Conservation (phyloP, 2,888 invertebrate genomes). For the Thyatira batis region DNA sequence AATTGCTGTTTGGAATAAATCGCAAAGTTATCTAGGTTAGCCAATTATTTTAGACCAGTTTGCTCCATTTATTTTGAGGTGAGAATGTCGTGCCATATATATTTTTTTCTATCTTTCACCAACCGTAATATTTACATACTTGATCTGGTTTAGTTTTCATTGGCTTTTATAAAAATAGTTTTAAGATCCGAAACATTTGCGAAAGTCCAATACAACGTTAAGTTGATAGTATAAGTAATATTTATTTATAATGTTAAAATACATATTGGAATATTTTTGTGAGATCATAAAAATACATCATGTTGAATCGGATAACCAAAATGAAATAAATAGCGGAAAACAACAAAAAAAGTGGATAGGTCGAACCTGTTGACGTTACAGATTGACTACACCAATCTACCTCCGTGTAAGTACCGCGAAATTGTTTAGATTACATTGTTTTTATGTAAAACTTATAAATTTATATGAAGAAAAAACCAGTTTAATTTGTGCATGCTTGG, state of each 20-base stretch:
- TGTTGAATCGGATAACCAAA: no score
- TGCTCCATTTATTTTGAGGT: not conserved
- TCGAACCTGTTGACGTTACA: not conserved
- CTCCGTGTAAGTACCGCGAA: constrained; percentile 28
- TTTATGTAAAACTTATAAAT: constrained; percentile 73
- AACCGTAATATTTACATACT: not conserved
- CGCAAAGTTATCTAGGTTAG: not conserved
- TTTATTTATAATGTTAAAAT: no score
- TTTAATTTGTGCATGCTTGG: constrained; percentile 81
- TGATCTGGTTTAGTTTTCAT: not conserved
- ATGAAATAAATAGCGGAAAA: no score
- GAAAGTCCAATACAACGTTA: no score
- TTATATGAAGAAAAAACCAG: constrained; percentile 74
- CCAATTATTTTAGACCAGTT: not conserved
- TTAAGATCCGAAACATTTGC: no score
- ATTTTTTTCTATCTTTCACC: not conserved
- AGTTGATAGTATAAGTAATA: no score
- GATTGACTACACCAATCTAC: constrained; percentile 5
- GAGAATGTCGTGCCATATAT: not conserved
- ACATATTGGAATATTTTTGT: no score
- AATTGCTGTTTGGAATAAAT: not conserved
- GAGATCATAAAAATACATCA: no score
- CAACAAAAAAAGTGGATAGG: not conserved
- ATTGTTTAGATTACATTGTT: constrained; percentile 57
- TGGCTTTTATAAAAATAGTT: no score